Base-by-base conservation (phyloP, 1,140 invertebrate species). In the Dendrolimus kikuchii region DNA sequence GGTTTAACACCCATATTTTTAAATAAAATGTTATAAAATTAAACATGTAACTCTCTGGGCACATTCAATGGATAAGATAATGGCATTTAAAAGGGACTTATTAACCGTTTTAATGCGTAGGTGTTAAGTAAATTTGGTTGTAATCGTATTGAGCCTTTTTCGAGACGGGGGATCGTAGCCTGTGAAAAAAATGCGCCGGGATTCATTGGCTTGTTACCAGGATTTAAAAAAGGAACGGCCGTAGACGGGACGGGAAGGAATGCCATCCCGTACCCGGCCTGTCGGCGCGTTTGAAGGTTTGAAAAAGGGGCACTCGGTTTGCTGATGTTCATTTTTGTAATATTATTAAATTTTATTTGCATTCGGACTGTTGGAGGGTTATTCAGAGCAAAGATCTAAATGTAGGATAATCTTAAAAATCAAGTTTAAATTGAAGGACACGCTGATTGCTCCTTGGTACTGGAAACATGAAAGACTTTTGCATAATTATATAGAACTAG, bases 81-180 rank as follows among this genome's bases (percentile, higher is more conserved):
- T 84, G 68, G 74, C 57, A 72, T 79, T 79, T 23, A 23, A 79
- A 68, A 75, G 62, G 74, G 74, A 71, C 75, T 83, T 71, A 84
- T 83, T 81, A 83, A 68, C 60, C 63, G 71, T 66, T 72, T 79
- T 79, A 84, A 82, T 78, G 77, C 73, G 77, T 76, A 71, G 66
- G 83, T 81, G 83, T 83, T 82, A 85, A 85, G 81, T 86, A 85
- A 86, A 86, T 86, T 86, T 85, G 80, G 62, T 64, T 86, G 81
- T 86, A 86, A 86, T 84, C 81, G 74, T 62, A 64, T 68, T 78
- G 74, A 82, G 74, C 79, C 78, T 80, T 86, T 79, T 79, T 75
- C 65, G 62, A 59, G 69, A 68, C 67, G 44, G 57, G 59, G 52
- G 62, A 58, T 59, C 67, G 57, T 40, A 57, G 42, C 50, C 58